Evolutionary conservation across 1,140 invertebrate genomes (phyloP).

Genomic region (Drosophila sproati): DNA sequence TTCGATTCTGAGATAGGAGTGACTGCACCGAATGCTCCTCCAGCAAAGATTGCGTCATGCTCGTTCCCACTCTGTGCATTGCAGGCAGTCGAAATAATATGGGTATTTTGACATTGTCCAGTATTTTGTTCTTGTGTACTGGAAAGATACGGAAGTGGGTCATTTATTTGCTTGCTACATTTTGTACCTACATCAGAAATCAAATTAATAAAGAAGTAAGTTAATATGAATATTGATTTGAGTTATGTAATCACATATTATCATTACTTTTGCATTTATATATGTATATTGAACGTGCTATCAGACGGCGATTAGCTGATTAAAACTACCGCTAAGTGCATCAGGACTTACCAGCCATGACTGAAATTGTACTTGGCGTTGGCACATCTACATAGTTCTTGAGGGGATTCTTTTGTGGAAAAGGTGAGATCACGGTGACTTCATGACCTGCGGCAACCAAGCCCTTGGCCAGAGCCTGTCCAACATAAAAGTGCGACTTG

Average conservation of each 20-base stretch:
- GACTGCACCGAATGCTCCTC: constrained; percentile 52
- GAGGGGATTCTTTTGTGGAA: constrained; percentile 84
- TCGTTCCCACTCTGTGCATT: constrained; percentile 47
- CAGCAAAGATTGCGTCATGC: constrained; percentile 48
- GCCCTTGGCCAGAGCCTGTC: constrained; percentile 85
- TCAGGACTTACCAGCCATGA: constrained; percentile 57
- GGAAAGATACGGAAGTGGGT: not conserved
- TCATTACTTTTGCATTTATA: too few species aligned
- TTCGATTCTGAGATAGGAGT: constrained; percentile 52
- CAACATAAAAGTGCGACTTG: constrained; percentile 86
- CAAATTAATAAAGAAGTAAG: too few species aligned
- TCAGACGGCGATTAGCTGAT: constrained; percentile 25
- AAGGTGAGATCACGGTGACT: constrained; percentile 86
- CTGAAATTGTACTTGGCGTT: constrained; percentile 21
- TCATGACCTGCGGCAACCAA: constrained; percentile 86
- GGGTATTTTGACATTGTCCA: constrained; percentile 19
- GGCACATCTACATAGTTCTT: constrained; percentile 85
- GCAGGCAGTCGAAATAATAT: constrained; percentile 24
- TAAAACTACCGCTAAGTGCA: constrained; percentile 24
- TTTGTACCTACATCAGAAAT: not conserved
- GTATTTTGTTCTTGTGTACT: constrained; percentile 37
- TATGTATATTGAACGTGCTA: not conserved
- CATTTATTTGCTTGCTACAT: not conserved
- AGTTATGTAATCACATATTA: too few species aligned
- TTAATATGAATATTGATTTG: too few species aligned